phyloP scores from a whole-genome alignment of 2,888 invertebrate genomes.

The Chymomyza procnemis region DNA sequence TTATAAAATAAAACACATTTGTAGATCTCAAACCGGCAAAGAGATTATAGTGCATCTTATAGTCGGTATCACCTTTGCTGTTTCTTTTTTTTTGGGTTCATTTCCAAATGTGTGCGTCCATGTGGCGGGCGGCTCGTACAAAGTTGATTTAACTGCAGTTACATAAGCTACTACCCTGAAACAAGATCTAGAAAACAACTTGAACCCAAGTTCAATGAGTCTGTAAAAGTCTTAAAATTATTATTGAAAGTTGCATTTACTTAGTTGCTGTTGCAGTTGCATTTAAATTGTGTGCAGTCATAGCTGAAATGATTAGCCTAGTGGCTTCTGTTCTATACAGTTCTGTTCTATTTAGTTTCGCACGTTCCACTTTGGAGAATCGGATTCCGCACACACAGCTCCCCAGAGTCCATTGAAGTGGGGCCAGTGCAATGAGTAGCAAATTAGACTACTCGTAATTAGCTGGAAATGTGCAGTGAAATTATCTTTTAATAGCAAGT shows the following conservation, averaged over 20 bases:
- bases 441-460: conserved; percentile 65
- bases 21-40: too few species aligned
- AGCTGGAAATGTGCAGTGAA: conserved; percentile 39
- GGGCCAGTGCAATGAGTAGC: conserved; percentile 25
- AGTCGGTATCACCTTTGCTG: too few species aligned
- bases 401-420: conserved; percentile 8
- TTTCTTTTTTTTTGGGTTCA: not conserved
- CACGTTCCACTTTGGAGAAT: conserved; percentile 53
- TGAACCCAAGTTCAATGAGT: conserved; percentile 66
- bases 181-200: conserved; percentile 22
- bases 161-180: not conserved
- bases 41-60: conserved; percentile 4
- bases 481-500: conserved; percentile 52
- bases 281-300: not conserved
- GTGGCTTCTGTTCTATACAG: conserved; percentile 1
- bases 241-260: conserved; percentile 1
- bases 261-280: too few species aligned
- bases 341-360: conserved; percentile 33
- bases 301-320: not conserved
- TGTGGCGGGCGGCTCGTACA: conserved; percentile 33
- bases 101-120: conserved; percentile 25
- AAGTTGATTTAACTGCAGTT: conserved; percentile 63
- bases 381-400: not conserved
- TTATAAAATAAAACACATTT: too few species aligned
- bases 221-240: conserved; percentile 36